phyloP scores from a whole-genome alignment of 2,797 vertebrate genomes.

The Anguilla pacifica region DNA sequence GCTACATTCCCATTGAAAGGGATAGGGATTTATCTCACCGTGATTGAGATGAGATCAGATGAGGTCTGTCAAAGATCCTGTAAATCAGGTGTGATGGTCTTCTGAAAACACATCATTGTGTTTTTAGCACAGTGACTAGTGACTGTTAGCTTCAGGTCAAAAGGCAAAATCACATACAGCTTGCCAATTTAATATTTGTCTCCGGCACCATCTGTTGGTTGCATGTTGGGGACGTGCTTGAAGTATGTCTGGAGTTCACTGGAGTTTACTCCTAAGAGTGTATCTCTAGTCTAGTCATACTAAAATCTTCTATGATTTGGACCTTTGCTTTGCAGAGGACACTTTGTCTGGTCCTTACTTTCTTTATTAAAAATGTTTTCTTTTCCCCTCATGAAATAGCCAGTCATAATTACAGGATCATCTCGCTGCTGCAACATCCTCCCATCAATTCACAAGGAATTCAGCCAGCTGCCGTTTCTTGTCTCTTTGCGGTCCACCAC shows the following conservation, averaged over 20 bases:
- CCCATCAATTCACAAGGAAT: neutral
- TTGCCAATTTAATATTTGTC: neutral
- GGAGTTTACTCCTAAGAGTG: neutral
- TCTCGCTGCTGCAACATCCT: neutral
- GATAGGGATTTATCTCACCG: neutral
- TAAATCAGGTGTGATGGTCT: neutral
- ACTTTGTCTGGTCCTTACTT: neutral
- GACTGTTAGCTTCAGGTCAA: neutral
- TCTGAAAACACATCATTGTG: neutral
- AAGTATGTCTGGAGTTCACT: neutral
- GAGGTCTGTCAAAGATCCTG: neutral
- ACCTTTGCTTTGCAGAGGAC: neutral
- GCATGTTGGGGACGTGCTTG: neutral
- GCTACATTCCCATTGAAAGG: neutral
- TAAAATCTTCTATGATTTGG: neutral
- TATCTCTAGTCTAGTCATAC: neutral
- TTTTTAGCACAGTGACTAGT: neutral
- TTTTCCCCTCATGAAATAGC: neutral
- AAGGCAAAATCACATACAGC: neutral
- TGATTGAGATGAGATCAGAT: neutral
- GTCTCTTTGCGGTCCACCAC: neutral
- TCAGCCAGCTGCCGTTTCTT: neutral
- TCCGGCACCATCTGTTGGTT: neutral
- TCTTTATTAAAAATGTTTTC: neutral
- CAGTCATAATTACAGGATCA: neutral